Conservation (phyloP, 2,797 vertebrate species). For the Xyrichtys novacula region DNA sequence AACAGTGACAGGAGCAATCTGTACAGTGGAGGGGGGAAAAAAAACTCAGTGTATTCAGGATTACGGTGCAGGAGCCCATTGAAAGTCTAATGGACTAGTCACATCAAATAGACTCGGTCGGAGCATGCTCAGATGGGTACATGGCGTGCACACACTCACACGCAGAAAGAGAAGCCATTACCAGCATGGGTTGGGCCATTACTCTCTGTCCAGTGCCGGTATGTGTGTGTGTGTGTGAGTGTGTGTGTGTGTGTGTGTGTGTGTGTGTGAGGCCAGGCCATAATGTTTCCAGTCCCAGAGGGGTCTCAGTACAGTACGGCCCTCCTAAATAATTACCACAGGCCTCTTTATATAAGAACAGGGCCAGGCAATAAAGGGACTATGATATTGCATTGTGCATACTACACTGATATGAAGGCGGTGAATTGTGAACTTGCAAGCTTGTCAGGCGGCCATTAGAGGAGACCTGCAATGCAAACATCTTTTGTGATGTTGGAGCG, state of each 20-base stretch:
- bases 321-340: constrained; percentile 70
- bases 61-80: constrained; percentile 76
- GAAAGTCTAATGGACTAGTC: constrained; percentile 82
- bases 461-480: constrained; percentile 32
- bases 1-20: constrained; percentile 77
- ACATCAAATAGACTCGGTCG: constrained; percentile 75
- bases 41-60: constrained; percentile 71
- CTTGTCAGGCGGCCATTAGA: constrained; percentile 42
- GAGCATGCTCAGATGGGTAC: constrained; percentile 67
- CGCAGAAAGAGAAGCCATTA: constrained; percentile 77
- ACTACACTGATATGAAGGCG: constrained; percentile 16
- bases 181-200: constrained; percentile 76
- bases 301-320: constrained; percentile 58
- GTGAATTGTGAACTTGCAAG: constrained; percentile 16
- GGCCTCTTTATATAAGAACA: constrained; percentile 66
- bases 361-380: constrained; percentile 66
- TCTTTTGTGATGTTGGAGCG: background rate
- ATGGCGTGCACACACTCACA: constrained; percentile 53
- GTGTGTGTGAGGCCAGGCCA: constrained; percentile 41
- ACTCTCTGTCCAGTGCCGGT: constrained; percentile 79
- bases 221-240: constrained; percentile 42
- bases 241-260: constrained; percentile 27
- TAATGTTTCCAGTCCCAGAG: constrained; percentile 70
- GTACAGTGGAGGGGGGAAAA: constrained; percentile 55
- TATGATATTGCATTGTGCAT: constrained; percentile 54